Evolutionary conservation across 2,797 vertebrate genomes (phyloP).

Genomic region (Clarias platycephalus): DNA sequence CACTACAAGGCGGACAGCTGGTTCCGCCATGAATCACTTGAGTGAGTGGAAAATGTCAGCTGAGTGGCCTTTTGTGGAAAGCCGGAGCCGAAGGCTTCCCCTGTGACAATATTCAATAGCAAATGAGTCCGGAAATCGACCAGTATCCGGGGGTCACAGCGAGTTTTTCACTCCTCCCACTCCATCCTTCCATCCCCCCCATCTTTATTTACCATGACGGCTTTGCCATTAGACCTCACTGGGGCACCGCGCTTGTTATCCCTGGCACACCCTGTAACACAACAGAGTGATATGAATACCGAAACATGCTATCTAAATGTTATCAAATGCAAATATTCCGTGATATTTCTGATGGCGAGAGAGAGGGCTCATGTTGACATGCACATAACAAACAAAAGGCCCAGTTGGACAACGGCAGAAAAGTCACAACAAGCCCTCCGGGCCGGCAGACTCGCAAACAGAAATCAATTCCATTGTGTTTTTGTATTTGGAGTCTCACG

Average conservation of each 20-base stretch:
- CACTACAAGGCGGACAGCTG: conserved; percentile 51
- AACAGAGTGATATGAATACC: conserved; percentile 54
- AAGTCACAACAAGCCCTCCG: conserved; percentile 55
- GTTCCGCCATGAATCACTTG: conserved; percentile 54
- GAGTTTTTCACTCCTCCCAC: conserved; percentile 35
- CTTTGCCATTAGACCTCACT: conserved; percentile 2
- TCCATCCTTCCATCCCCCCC: conserved; percentile 18
- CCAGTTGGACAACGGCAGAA: conserved; percentile 52
- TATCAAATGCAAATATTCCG: conserved; percentile 67
- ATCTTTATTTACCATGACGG: conserved; percentile 11
- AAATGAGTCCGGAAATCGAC: conserved; percentile 34
- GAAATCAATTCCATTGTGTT: conserved; percentile 58
- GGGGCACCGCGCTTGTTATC: conserved; percentile 45
- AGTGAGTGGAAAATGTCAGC: conserved; percentile 62
- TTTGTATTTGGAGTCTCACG: conserved; percentile 51
- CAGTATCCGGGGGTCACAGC: conserved; percentile 49
- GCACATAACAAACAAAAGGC: conserved; percentile 55
- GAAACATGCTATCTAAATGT: conserved; percentile 64
- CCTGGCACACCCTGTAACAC: conserved; percentile 39
- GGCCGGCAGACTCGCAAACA: conserved; percentile 49
- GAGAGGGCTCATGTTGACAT: conserved; percentile 53
- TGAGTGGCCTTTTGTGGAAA: conserved; percentile 60
- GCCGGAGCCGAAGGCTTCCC: conserved; percentile 46
- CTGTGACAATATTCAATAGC: conserved; percentile 34
- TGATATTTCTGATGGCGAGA: conserved; percentile 48